Percentiles rank a stretch among this genome's conserved stretches.
phyloP scores from a whole-genome alignment of 2,113 vertebrate species.

The Heloderma charlesbogerti region DNA sequence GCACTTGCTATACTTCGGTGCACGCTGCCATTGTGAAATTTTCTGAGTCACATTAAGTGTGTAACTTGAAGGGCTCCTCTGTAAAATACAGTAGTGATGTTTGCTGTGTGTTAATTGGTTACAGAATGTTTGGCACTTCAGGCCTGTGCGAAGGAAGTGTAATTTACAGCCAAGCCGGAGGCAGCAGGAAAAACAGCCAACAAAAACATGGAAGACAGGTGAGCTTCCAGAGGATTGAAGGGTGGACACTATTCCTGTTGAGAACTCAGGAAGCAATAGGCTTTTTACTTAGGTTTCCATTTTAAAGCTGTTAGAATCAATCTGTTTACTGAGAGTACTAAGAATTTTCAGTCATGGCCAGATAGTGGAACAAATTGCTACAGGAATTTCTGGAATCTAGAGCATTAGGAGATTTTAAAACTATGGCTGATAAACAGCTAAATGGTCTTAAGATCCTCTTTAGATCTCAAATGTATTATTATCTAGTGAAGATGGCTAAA shows the following conservation, averaged over 20 bases:
- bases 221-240: slow-evolving; percentile 8
- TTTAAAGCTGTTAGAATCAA: not conserved
- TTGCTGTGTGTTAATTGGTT: slow-evolving; percentile 19
- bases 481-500: not conserved
- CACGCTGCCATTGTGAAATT: not conserved
- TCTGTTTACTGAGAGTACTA: not conserved
- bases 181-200: slow-evolving; percentile 4
- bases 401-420: not conserved
- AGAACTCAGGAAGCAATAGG: not conserved
- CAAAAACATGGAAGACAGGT: slow-evolving; percentile 40
- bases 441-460: not conserved
- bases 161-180: slow-evolving; percentile 13
- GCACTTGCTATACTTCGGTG: accelerated
- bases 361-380: not conserved
- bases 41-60: not conserved
- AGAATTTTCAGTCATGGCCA: not conserved
- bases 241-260: not conserved
- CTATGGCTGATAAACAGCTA: not conserved
- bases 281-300: not conserved
- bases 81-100: not conserved
- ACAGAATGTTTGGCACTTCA: slow-evolving; percentile 21
- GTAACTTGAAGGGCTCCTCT: not conserved
- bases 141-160: not conserved
- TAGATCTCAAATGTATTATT: not conserved
- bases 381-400: not conserved